A percentile compares a stretch with the other conserved stretches of the same genome.
Conservation (phyloP, 1,140 invertebrate genomes). For the Eulimnadia texana region DNA sequence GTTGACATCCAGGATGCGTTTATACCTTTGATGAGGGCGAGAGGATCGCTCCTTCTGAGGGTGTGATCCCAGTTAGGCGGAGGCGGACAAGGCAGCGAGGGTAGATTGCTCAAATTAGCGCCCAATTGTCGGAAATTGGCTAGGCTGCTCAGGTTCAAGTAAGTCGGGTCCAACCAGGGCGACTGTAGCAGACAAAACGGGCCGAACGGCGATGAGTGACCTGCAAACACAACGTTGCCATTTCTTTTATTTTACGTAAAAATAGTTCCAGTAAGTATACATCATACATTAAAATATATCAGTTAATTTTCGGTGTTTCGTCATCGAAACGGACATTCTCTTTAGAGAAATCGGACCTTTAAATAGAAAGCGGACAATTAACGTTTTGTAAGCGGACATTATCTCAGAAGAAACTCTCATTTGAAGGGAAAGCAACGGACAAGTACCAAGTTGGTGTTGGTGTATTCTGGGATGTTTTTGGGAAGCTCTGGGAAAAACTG, state of each 20-base stretch:
- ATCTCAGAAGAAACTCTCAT: neutral
- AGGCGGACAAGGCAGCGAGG: conserved; percentile 1
- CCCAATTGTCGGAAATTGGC: conserved; percentile 7
- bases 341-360: neutral
- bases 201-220: conserved; percentile 22
- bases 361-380: too few species aligned
- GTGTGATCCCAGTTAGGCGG: conserved; percentile 8
- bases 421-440: too few species aligned
- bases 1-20: too few species aligned
- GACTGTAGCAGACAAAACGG: conserved; percentile 20
- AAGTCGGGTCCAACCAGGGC: conserved; percentile 24
- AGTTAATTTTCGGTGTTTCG: too few species aligned
- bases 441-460: too few species aligned
- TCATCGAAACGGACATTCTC: neutral
- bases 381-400: neutral
- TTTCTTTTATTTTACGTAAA: too few species aligned
- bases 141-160: conserved; percentile 18
- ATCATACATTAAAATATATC: too few species aligned
- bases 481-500: too few species aligned
- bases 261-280: too few species aligned
- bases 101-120: neutral
- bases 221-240: conserved; percentile 17
- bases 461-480: too few species aligned
- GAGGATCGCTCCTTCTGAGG: neutral
- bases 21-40: conserved; percentile 16